A percentile compares a stretch with the other conserved stretches of the same genome.
Conservation (phyloP, 2,888 invertebrate genomes). For the Ochropleura plecta region DNA sequence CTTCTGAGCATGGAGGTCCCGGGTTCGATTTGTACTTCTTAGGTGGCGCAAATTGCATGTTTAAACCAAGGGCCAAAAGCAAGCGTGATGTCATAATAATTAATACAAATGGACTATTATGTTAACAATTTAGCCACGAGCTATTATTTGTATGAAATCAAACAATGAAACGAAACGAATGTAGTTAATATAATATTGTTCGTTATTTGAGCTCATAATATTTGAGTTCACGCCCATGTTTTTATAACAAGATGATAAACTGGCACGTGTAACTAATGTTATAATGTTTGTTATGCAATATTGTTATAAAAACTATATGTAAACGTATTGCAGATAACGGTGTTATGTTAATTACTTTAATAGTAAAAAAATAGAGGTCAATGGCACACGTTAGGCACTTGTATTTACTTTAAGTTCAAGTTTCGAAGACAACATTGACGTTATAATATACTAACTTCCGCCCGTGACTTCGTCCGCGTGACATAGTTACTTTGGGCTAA, state of each 20-base stretch:
- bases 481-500: too few species aligned
- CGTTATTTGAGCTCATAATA: slow-evolving; percentile 28
- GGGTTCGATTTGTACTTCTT: too few species aligned
- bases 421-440: not conserved
- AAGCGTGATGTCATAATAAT: not conserved
- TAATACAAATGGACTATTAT: not conserved
- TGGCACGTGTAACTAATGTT: slow-evolving; percentile 30
- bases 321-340: not conserved
- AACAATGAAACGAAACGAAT: slow-evolving; percentile 27
- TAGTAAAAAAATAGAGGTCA: not conserved
- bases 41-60: too few species aligned
- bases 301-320: slow-evolving; percentile 21
- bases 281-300: slow-evolving; percentile 25
- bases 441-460: not conserved
- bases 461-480: too few species aligned
- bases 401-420: not conserved
- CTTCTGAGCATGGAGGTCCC: too few species aligned
- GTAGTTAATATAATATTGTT: slow-evolving; percentile 6
- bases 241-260: slow-evolving; percentile 32
- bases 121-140: slow-evolving; percentile 1
- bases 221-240: slow-evolving; percentile 26
- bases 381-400: not conserved
- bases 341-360: not conserved
- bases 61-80: not conserved
- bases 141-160: slow-evolving; percentile 2